Percentiles rank a stretch among this genome's conserved stretches.
Evolutionary conservation across 2,888 invertebrate species (phyloP).

Genomic region (Lithophane ornitopus): DNA sequence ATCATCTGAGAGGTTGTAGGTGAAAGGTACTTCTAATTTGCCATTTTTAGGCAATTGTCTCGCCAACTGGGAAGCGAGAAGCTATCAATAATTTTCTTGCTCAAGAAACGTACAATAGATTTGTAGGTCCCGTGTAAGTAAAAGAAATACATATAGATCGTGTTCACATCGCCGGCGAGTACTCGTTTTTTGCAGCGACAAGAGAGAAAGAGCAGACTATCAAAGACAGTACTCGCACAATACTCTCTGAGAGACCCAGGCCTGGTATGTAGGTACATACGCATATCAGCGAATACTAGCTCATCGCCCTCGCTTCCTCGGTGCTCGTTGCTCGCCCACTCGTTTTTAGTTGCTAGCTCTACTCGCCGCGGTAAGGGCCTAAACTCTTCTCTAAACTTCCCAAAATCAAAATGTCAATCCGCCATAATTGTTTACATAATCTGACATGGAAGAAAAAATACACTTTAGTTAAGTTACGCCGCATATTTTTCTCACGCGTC

Average conservation of each 20-base stretch:
- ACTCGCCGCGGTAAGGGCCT: too few relatives aligned
- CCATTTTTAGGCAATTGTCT: neutral
- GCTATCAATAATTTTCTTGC: neutral
- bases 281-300: too few relatives aligned
- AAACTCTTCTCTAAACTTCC: neutral
- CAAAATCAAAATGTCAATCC: neutral
- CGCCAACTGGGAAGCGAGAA: neutral
- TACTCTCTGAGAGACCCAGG: too few relatives aligned
- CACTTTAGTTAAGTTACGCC: neutral
- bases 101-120: neutral
- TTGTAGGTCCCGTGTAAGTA: too few relatives aligned
- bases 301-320: neutral
- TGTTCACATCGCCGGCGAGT: too few relatives aligned
- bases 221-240: too few relatives aligned
- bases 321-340: neutral
- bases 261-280: too few relatives aligned
- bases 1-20: neutral
- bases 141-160: too few relatives aligned
- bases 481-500: constrained; percentile 71
- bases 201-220: too few relatives aligned
- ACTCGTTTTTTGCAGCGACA: too few relatives aligned
- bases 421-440: constrained; percentile 9
- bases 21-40: neutral
- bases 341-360: neutral
- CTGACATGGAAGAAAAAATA: neutral